These are phyloP conservation scores for Microcebus tavaratra DNA, from an alignment of 2,113 vertebrate genomes.

Conservation along the genomic window DNA sequence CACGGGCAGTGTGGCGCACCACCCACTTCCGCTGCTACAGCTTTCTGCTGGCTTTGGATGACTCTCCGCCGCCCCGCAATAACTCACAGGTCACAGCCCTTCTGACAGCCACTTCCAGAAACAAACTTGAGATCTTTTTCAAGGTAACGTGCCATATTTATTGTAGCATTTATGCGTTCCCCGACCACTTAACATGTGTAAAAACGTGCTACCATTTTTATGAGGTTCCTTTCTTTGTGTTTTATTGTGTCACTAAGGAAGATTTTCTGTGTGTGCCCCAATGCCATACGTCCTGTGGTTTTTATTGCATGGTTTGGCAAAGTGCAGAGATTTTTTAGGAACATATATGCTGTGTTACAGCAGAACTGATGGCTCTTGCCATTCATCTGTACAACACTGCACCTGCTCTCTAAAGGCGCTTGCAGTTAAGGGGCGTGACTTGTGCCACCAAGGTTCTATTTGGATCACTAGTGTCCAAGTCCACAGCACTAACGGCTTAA, in stretches of 20 bases:
- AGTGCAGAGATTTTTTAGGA: background rate
- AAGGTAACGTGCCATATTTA: background rate
- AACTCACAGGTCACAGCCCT: background rate
- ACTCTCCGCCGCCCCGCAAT: background rate
- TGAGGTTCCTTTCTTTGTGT: background rate
- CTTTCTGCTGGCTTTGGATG: background rate
- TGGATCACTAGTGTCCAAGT: background rate
- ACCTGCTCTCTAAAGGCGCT: background rate
- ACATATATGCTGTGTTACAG: background rate
- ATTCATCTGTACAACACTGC: background rate
- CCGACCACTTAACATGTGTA: background rate
- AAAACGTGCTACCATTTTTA: background rate
- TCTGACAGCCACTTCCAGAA: background rate
- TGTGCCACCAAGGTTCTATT: background rate
- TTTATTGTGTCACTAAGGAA: background rate
- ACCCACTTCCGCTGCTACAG: fast-evolving
- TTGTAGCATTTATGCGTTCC: background rate
- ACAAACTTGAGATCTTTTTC: background rate
- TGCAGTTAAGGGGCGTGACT: background rate
- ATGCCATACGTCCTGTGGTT: background rate
- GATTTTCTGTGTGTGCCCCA: background rate
- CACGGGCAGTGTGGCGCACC: background rate
- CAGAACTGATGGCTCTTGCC: background rate
- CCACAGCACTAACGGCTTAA: background rate
- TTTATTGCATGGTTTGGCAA: background rate